Evolutionary conservation across 2,113 vertebrate species (phyloP), one percentile per base, ranked within the genome.

Genomic region (Syngnathus scovelli): DNA sequence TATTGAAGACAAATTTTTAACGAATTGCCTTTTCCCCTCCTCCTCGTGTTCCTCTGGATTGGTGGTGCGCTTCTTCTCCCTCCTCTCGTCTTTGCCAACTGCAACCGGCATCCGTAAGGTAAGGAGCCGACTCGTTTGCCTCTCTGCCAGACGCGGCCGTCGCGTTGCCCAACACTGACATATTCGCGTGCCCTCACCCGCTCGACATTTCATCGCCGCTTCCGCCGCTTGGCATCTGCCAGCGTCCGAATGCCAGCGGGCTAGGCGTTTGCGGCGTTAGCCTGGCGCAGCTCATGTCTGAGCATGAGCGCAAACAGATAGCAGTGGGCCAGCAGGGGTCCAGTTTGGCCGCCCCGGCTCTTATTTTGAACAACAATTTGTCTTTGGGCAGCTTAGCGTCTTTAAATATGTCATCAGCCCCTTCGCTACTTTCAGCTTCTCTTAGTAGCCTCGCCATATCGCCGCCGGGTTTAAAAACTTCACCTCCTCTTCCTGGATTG

Each of bases 81-180:
- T 87, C 59, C 52, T 10, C 43, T 33, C 27, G 27, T 33, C 27
- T 33, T 33, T 33, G 80, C 69, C 77, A 74, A 90, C 92, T 92
- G 91, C 86, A 77, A 81, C 89, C 95, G 97, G 97, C 97, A 94
- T 87, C 93, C 80, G 97, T 94, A 99, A 99, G 96, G 96, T 99
- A 99, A 99, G 96, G 93, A 94, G 95, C 93, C 94, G 90, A 92
- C 91, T 85, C 92, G 88, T 90, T 80, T 79, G 84, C 75, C 39
- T 81, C 66, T 83, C 76, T 67, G 70, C 81, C 81, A 77, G 73
- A 83, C 70, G 72, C 52, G 69, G 64, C 44, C 56, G 37, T 67
- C 37, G 38, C 79, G 27, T 68, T 51, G 82, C 87, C 82, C 67
- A 84, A 68, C 85, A 44, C 54, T 62, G 78, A 83, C 41, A 46